Conservation (phyloP, 92 coral and sea anemone species). For the Paragorgia papillata region DNA sequence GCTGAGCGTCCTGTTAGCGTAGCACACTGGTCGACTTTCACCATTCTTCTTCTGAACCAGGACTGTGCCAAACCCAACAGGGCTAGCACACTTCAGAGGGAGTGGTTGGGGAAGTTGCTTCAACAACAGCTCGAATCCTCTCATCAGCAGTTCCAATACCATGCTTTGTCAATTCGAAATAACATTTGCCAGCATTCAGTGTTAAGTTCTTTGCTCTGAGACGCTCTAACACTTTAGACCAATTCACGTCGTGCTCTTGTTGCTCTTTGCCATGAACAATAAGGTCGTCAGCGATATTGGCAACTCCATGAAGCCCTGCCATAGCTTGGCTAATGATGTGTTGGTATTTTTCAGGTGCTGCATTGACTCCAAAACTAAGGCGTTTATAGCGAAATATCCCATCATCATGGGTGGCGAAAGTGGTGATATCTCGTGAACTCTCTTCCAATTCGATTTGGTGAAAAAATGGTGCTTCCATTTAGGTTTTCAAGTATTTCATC, state of each 20-base stretch:
- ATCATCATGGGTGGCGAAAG: slow-evolving; percentile 57
- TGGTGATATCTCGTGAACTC: slow-evolving; percentile 47
- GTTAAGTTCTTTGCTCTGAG: slow-evolving; percentile 46
- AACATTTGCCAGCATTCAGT: slow-evolving; percentile 44
- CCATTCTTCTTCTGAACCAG: slow-evolving; percentile 54
- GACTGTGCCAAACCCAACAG: slow-evolving; percentile 58
- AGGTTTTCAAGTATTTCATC: slow-evolving; percentile 50
- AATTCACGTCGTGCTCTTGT: slow-evolving; percentile 29
- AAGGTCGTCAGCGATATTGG: slow-evolving; percentile 47
- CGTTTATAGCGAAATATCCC: slow-evolving; percentile 48
- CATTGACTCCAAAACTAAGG: slow-evolving; percentile 47
- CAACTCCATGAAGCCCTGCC: slow-evolving; percentile 30
- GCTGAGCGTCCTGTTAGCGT: slow-evolving; percentile 54
- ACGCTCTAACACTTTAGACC: slow-evolving; percentile 38
- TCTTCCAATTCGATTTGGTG: slow-evolving; percentile 55
- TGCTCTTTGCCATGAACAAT: slow-evolving; percentile 42
- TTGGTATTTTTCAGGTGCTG: slow-evolving; percentile 59
- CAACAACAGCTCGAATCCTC: slow-evolving; percentile 42
- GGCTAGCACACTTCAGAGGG: slow-evolving; percentile 60
- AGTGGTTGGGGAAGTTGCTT: slow-evolving; percentile 36
- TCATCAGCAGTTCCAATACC: slow-evolving; percentile 44
- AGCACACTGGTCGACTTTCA: slow-evolving; percentile 49
- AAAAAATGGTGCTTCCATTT: slow-evolving; percentile 49
- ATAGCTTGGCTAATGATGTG: slow-evolving; percentile 55
- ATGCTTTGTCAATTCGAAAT: slow-evolving; percentile 51